These are phyloP conservation scores for Chrysomela aeneicollis DNA, from an alignment of 2,888 invertebrate species.

Conservation along the genomic window DNA sequence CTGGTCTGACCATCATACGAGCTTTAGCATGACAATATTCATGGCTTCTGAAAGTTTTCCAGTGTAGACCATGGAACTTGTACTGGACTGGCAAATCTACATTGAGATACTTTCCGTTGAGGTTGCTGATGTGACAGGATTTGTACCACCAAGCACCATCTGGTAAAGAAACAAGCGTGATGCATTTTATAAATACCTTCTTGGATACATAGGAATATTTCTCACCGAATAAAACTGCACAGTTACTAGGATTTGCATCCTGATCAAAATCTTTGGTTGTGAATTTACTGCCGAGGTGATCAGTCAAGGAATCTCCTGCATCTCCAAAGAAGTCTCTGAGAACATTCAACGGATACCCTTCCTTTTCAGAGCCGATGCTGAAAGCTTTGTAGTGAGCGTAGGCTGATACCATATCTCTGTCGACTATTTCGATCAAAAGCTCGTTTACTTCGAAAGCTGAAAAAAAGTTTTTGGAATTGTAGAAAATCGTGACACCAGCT, in stretches of 20 bases:
- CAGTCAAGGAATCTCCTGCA: constrained; percentile 17
- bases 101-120: constrained; percentile 71
- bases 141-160: constrained; percentile 79
- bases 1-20: not conserved
- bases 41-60: constrained; percentile 74
- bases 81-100: constrained; percentile 62
- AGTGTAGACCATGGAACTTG: constrained; percentile 72
- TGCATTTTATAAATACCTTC: no score
- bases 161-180: no score
- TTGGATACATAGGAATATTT: no score
- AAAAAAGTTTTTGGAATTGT: no score
- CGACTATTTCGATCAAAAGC: constrained; percentile 19
- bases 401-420: constrained; percentile 15
- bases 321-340: constrained; percentile 17
- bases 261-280: constrained; percentile 20
- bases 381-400: constrained; percentile 22
- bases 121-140: constrained; percentile 74
- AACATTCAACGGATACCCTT: constrained; percentile 19
- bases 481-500: no score
- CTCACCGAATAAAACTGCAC: constrained; percentile 17
- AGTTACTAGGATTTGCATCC: not conserved
- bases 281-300: constrained; percentile 14
- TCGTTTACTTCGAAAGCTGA: constrained; percentile 9
- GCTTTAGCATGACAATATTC: constrained; percentile 43
- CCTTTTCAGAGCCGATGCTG: constrained; percentile 14